These are phyloP conservation scores for Andinoacara biseriatus DNA, from an alignment of 2,113 vertebrate genomes.

Conservation along the genomic window DNA sequence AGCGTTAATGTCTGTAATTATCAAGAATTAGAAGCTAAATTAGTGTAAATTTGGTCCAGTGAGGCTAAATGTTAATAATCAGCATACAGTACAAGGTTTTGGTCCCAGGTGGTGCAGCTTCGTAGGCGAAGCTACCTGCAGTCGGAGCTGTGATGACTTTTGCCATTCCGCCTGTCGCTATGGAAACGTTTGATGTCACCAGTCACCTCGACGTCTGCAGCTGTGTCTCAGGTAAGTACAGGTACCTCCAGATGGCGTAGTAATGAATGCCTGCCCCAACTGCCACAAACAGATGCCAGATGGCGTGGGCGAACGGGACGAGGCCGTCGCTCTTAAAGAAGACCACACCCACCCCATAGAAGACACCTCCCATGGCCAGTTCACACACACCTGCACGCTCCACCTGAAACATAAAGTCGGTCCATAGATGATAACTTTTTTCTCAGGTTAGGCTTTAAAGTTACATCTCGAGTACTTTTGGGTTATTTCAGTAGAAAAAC, in stretches of 20 bases:
- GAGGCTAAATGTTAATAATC: not conserved
- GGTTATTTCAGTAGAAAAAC: not conserved
- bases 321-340: slow-evolving; percentile 96
- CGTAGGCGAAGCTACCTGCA: not conserved
- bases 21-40: not conserved
- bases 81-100: not conserved
- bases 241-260: slow-evolving; percentile 95
- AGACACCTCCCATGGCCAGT: slow-evolving; percentile 86
- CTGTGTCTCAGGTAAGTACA: slow-evolving; percentile 78
- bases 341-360: slow-evolving; percentile 88
- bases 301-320: slow-evolving; percentile 94
- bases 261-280: slow-evolving; percentile 89
- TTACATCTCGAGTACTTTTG: fast-evolving
- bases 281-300: slow-evolving; percentile 96
- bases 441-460: too few species aligned
- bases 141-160: not conserved
- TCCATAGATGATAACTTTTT: too few species aligned
- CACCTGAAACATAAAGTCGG: slow-evolving; percentile 75
- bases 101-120: not conserved
- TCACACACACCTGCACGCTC: slow-evolving; percentile 90
- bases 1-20: not conserved
- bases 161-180: not conserved
- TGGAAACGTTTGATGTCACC: not conserved
- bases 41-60: not conserved
- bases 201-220: slow-evolving; percentile 78